Evolutionary conservation across 2,113 vertebrate genomes (phyloP), one percentile per base, ranked within the genome.

Genomic region (Pristiophorus japonicus): DNA sequence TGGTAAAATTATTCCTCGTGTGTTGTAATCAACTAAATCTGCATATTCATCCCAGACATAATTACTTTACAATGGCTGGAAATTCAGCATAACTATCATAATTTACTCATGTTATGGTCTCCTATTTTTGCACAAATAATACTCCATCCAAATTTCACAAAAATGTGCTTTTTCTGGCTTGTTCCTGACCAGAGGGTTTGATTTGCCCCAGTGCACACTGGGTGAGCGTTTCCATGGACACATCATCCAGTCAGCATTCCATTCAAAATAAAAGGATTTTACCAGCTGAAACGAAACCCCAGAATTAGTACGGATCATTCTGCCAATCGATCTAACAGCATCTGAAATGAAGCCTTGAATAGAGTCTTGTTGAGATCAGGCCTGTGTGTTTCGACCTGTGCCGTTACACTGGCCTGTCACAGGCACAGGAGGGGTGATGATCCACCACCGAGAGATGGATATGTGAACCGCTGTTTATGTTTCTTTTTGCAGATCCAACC

Each of bases 401-500:
- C 59, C 59, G 2, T 59, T 59, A 0, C 59, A 59, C 16, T 38
- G 24, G 75, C 4, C 75, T 81, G 78, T 81, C 18, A 42, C 16
- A 81, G 38, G 38, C 38, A 42, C 67, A 6, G 67, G 5, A 14
- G 67, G 67, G 6, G 4, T 42, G 38, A 81, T 18, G 38, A 42
- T 22, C 38, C 20, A 81, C 16, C 20, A 51, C 51, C 84, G 27
- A 22, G 88, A 63, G 78, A 59, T 65, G 16, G n/a, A 92, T 92
- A 38, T 63, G 5, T 91, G 3, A 91, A 20, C 5, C 34, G 30
- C 8, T 63, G 30, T 92, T 92, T 92, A 1, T 78, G 34, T 81
- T 96, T 81, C 96, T 96, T 95, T 95, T 84, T 96, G 51, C 96
- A 99, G 99, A 99, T 90, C 97, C 99, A 0, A 98, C 99, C 96